Conservation (phyloP, 2,888 invertebrate species). For the Spodoptera exigua region DNA sequence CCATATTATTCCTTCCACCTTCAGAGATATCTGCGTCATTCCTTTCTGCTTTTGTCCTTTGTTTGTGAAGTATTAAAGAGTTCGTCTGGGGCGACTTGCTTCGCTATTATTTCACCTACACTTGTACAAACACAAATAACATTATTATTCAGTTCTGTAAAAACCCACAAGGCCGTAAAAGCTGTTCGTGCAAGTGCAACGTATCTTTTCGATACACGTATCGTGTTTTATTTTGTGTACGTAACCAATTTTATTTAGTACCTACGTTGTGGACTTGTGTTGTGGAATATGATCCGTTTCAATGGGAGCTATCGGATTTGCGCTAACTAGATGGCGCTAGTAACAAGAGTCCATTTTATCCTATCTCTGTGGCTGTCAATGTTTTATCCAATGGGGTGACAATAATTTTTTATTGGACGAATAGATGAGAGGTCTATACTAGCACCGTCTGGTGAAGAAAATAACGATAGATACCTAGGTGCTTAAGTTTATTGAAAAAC, state of each 20-base stretch:
- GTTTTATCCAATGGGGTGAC: too few relatives aligned
- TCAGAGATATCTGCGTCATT: conserved; percentile 30
- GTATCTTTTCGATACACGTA: conserved; percentile 29
- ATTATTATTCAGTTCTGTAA: conserved; percentile 59
- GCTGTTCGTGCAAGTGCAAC: conserved; percentile 59
- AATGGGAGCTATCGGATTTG: too few relatives aligned
- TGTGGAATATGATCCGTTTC: not conserved
- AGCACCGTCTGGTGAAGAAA: too few relatives aligned
- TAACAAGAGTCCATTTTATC: too few relatives aligned
- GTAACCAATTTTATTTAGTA: conserved; percentile 7
- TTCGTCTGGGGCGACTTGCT: conserved; percentile 55
- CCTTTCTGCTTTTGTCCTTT: conserved; percentile 34
- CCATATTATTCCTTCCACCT: conserved; percentile 23
- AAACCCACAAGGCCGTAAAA: conserved; percentile 69
- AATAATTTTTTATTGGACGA: too few relatives aligned
- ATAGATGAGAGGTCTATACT: too few relatives aligned
- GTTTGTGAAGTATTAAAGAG: conserved; percentile 53
- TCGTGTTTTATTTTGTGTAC: conserved; percentile 25
- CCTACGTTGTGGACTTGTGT: too few relatives aligned
- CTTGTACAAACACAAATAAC: conserved; percentile 67
- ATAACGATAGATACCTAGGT: too few relatives aligned
- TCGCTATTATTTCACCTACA: conserved; percentile 50
- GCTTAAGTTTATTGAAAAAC: too few relatives aligned
- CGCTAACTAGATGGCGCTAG: too few relatives aligned
- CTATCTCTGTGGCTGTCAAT: too few relatives aligned